phyloP scores from a whole-genome alignment of 1,140 invertebrate species.

The Eupristina koningsbergeri region DNA sequence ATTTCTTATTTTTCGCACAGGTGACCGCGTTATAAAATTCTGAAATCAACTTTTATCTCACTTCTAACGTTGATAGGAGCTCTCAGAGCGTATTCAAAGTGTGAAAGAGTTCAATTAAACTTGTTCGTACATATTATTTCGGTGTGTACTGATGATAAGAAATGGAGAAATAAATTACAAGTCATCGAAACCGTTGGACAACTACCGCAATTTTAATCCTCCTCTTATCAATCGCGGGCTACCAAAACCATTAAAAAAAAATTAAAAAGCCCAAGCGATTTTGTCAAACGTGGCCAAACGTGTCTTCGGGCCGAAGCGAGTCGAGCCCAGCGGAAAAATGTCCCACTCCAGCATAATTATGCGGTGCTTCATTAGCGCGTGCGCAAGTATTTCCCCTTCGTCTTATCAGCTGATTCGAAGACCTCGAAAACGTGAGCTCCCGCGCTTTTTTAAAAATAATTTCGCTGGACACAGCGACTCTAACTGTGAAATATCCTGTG shows the following conservation, averaged over 20 bases:
- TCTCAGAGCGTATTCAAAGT: neutral
- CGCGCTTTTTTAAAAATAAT: no score
- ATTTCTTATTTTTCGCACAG: neutral
- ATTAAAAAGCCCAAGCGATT: neutral
- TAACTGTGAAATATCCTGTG: no score
- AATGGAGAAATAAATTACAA: neutral
- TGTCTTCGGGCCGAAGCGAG: no score
- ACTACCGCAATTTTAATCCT: neutral
- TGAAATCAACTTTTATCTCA: neutral
- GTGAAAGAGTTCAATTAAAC: neutral
- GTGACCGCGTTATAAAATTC: neutral
- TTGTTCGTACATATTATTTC: neutral
- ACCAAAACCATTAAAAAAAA: neutral
- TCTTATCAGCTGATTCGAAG: no score
- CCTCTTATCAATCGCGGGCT: neutral
- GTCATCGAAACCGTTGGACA: neutral
- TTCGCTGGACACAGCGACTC: no score
- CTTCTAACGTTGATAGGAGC: neutral
- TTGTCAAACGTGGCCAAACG: no score
- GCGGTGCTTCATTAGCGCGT: no score
- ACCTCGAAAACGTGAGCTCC: no score
- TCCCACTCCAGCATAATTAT: no score
- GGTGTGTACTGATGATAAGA: neutral
- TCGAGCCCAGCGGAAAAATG: no score
- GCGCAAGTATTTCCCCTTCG: no score